phyloP scores from a whole-genome alignment of 2,797 vertebrate genomes.

The Caiman crocodilus region DNA sequence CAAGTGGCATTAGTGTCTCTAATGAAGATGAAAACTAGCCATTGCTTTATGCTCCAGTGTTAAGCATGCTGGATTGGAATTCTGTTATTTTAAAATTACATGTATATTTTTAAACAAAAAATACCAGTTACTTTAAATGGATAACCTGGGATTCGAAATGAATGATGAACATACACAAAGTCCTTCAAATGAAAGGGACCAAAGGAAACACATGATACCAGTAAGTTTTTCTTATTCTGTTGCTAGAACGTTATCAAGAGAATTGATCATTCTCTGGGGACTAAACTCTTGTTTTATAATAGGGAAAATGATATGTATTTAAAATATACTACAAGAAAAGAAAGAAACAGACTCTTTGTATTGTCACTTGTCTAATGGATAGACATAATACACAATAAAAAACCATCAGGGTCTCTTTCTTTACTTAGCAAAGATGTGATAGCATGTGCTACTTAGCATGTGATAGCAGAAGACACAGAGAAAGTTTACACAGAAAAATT shows the following conservation, averaged over 20 bases:
- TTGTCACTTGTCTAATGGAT: background rate
- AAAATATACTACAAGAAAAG: background rate
- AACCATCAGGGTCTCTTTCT: background rate
- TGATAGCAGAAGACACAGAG: background rate
- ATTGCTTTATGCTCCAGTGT: conserved; percentile 27
- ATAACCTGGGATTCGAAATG: conserved; percentile 73
- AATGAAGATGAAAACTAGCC: background rate
- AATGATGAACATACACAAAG: background rate
- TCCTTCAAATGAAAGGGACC: background rate
- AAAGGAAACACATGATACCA: background rate
- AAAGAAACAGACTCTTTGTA: background rate
- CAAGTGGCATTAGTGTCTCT: background rate
- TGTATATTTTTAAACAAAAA: background rate
- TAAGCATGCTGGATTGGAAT: background rate
- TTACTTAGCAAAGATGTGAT: background rate
- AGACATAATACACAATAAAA: background rate
- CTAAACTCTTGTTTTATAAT: background rate
- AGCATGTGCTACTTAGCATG: too few relatives aligned
- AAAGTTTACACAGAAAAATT: background rate
- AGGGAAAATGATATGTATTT: background rate
- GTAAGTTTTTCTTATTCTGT: background rate
- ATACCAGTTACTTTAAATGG: conserved; percentile 47
- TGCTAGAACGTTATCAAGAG: background rate
- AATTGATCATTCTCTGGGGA: background rate
- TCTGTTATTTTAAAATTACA: background rate